A percentile compares a stretch with the other conserved stretches of the same genome.
These are phyloP conservation scores for Drosophila cardini DNA, from an alignment of 1,140 invertebrate genomes.

Conservation along the genomic window DNA sequence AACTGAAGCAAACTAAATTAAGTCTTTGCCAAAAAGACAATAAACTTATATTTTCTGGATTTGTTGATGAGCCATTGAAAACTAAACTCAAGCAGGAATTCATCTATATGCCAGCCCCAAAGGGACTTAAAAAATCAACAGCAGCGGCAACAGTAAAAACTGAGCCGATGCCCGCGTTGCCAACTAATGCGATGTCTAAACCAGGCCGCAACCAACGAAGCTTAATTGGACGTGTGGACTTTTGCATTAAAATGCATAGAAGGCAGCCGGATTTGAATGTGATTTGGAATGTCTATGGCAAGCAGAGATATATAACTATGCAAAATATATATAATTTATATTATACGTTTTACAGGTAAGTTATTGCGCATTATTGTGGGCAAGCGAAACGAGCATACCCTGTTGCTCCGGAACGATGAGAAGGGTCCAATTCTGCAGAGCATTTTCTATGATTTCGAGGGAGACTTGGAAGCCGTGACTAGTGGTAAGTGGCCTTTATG, in stretches of 20 bases:
- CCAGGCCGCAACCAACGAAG: conserved; percentile 50
- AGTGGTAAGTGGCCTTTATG: conserved; percentile 39
- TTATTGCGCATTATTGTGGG: conserved; percentile 65
- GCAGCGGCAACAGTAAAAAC: conserved; percentile 5
- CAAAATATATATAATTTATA: background rate
- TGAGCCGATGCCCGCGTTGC: conserved; percentile 27
- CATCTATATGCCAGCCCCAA: conserved; percentile 47
- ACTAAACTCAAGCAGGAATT: conserved; percentile 51
- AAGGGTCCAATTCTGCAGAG: conserved; percentile 71
- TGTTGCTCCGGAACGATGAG: conserved; percentile 60
- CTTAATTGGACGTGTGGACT: conserved; percentile 69
- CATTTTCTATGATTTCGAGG: conserved; percentile 72
- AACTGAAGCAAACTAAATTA: conserved; percentile 67
- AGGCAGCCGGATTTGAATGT: conserved; percentile 61
- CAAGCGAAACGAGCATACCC: conserved; percentile 59
- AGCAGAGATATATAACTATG: background rate
- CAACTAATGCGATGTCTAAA: conserved; percentile 35
- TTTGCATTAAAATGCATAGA: conserved; percentile 70
- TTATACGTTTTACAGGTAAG: conserved; percentile 51
- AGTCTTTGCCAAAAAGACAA: conserved; percentile 56
- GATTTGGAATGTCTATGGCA: conserved; percentile 78
- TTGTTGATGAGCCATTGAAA: conserved; percentile 39
- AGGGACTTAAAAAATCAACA: background rate
- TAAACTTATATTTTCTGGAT: conserved; percentile 64
- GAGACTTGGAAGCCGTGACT: conserved; percentile 21